Evolutionary conservation across 2,113 vertebrate species (phyloP).

Genomic region (Picathartes gymnocephalus): DNA sequence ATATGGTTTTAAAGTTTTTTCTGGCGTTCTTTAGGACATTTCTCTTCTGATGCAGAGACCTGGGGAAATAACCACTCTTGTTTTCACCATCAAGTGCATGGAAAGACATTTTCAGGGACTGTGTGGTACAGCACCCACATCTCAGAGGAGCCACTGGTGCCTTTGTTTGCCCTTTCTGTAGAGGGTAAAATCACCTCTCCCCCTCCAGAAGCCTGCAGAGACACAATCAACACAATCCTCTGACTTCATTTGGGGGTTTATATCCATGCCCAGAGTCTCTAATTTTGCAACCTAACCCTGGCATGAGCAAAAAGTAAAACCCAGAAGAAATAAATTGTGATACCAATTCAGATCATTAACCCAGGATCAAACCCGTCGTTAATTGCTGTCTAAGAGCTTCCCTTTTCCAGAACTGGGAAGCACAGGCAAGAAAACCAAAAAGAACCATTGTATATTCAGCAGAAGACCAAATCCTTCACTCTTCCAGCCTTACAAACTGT

Average conservation of each 20-base stretch:
- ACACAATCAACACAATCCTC: too few relatives aligned
- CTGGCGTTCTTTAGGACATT: background rate
- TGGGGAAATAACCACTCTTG: background rate
- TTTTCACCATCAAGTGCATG: fast-evolving
- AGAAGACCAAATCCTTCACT: background rate
- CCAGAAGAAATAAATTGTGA: background rate
- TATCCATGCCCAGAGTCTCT: background rate
- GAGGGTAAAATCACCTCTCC: background rate
- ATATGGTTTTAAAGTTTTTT: background rate
- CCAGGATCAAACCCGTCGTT: background rate
- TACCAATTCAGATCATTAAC: background rate
- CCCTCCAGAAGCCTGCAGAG: background rate
- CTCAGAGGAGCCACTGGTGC: background rate
- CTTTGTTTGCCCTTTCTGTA: background rate
- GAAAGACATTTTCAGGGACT: background rate
- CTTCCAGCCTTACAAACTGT: background rate
- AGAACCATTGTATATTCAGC: fast-evolving
- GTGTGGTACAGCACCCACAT: fast-evolving
- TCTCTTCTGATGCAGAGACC: background rate
- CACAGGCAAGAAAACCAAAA: background rate
- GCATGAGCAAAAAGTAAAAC: background rate
- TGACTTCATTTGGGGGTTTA: background rate
- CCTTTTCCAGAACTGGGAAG: background rate
- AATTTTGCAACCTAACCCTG: background rate
- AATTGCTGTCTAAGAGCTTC: background rate